Evolutionary conservation across 2,888 invertebrate species (phyloP).

Genomic region (Lochmaea capreae): DNA sequence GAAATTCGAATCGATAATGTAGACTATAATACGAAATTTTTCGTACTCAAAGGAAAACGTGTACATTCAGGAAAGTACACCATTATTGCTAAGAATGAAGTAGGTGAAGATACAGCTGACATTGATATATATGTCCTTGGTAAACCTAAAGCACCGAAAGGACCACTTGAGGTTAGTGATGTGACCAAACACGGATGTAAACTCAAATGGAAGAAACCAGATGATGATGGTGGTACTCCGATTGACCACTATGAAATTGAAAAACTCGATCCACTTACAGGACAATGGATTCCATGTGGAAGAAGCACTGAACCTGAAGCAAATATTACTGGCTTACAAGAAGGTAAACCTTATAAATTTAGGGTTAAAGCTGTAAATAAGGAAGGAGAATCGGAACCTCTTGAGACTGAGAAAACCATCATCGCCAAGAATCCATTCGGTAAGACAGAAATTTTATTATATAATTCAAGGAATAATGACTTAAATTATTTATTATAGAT

Average conservation of each 20-base stretch:
- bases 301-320: slow-evolving; percentile 88
- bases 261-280: slow-evolving; percentile 91
- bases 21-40: slow-evolving; percentile 92
- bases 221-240: slow-evolving; percentile 95
- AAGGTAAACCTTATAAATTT: slow-evolving; percentile 98
- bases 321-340: slow-evolving; percentile 84
- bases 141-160: slow-evolving; percentile 83
- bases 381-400: slow-evolving; percentile 96
- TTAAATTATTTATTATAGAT: slow-evolving; percentile 67
- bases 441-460: slow-evolving; percentile 62
- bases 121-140: slow-evolving; percentile 87
- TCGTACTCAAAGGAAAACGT: slow-evolving; percentile 85
- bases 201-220: slow-evolving; percentile 92
- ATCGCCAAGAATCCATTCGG: slow-evolving; percentile 99
- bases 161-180: slow-evolving; percentile 89
- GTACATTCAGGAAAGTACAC: slow-evolving; percentile 88
- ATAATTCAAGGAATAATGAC: not conserved
- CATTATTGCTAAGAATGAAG: slow-evolving; percentile 91
- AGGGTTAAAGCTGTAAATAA: slow-evolving; percentile 97
- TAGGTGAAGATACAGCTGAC: slow-evolving; percentile 92
- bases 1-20: slow-evolving; percentile 81
- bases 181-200: slow-evolving; percentile 93
- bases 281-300: slow-evolving; percentile 93
- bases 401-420: slow-evolving; percentile 93
- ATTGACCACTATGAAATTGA: slow-evolving; percentile 97